phyloP scores from a whole-genome alignment of 64 coral and sea anemone genomes.

The Stylophora pistillata region DNA sequence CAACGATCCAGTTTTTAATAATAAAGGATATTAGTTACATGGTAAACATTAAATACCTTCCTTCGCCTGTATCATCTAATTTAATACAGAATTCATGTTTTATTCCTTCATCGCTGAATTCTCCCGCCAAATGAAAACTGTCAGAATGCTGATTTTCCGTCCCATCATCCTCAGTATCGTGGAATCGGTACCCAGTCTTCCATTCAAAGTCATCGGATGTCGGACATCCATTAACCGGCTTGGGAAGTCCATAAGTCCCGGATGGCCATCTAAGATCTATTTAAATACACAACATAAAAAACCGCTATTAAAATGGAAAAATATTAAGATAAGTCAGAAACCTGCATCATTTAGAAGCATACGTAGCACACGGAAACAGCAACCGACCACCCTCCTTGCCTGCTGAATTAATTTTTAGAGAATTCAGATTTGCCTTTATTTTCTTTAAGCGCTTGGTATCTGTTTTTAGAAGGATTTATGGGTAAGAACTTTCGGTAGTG shows the following conservation, averaged over 20 bases:
- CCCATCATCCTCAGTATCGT: conserved; percentile 96
- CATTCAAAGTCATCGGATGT: conserved; percentile 70
- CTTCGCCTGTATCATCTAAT: conserved; percentile 59
- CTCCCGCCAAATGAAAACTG: conserved; percentile 90
- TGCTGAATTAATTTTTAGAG: too few relatives aligned
- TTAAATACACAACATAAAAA: not conserved
- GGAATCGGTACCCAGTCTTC: conserved; percentile 90
- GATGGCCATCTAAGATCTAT: conserved; percentile 73
- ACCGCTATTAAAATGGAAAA: too few relatives aligned
- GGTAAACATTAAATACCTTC: conserved; percentile 38
- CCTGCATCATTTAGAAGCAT: too few relatives aligned
- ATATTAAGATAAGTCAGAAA: too few relatives aligned
- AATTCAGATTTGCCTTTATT: too few relatives aligned
- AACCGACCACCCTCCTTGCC: too few relatives aligned
- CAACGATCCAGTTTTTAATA: too few relatives aligned
- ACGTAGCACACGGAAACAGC: too few relatives aligned
- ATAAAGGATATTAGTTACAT: not conserved
- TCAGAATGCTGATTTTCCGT: conserved; percentile 95
- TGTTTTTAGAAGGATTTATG: too few relatives aligned
- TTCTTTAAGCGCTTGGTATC: too few relatives aligned
- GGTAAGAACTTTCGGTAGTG: too few relatives aligned
- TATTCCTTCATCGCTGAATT: conserved; percentile 97
- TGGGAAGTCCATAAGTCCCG: conserved; percentile 93
- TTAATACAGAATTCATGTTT: conserved; percentile 96
- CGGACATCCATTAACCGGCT: conserved; percentile 79